Evolutionary conservation across 92 coral and sea anemone genomes (phyloP).

Genomic region (Chrysogorgia sp.): DNA sequence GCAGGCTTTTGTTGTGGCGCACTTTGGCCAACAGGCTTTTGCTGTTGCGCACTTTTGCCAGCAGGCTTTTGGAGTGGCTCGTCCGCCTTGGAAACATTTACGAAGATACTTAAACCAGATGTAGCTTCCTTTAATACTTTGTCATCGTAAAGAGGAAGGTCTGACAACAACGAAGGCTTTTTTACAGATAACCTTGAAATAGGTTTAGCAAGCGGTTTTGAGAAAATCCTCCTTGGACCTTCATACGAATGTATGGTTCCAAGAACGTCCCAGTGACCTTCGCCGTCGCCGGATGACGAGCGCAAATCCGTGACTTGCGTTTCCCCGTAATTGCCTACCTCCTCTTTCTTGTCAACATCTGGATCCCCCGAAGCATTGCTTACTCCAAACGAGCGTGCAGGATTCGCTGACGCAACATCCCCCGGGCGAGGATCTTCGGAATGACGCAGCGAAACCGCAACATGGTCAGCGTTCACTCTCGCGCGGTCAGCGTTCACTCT

Average conservation of each 20-base stretch:
- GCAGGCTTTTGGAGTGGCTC: background rate
- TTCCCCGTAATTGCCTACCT: slow-evolving; percentile 2
- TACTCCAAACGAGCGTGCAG: background rate
- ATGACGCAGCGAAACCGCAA: background rate
- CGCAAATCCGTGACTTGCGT: slow-evolving; percentile 29
- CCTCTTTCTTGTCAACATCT: background rate
- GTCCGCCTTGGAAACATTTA: background rate
- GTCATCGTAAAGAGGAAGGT: slow-evolving; percentile 34
- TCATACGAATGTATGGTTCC: slow-evolving; percentile 34
- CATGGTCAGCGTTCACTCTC: background rate
- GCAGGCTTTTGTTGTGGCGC: background rate
- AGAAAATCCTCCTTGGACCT: background rate
- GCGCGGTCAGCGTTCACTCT: background rate
- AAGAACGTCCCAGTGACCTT: slow-evolving; percentile 2
- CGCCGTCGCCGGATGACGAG: background rate
- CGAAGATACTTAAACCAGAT: slow-evolving; percentile 18
- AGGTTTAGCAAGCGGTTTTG: background rate
- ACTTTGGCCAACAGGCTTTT: too few species aligned
- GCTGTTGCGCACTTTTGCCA: too few species aligned
- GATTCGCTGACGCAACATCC: background rate
- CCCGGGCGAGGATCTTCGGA: background rate
- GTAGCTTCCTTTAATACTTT: slow-evolving; percentile 28
- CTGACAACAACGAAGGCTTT: background rate
- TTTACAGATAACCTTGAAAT: background rate
- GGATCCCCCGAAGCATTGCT: slow-evolving; percentile 27